These are phyloP conservation scores for Sciurus carolinensis DNA, from an alignment of 2,797 vertebrate species.

Conservation along the genomic window DNA sequence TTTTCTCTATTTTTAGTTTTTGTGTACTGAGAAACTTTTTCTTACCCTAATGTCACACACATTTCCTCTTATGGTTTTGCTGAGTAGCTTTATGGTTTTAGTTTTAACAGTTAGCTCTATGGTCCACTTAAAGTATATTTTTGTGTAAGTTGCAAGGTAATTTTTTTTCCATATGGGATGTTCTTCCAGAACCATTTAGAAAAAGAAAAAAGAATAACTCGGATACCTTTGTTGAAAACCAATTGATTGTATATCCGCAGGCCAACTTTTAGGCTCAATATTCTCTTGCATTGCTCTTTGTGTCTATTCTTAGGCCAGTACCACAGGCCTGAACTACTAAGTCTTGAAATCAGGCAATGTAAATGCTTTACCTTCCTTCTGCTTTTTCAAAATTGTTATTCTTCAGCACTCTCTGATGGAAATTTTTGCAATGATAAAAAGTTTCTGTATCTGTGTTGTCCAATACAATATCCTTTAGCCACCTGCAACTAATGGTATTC, in stretches of 20 bases:
- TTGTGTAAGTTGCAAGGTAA: not conserved
- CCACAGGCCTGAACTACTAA: not conserved
- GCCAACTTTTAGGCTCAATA: not conserved
- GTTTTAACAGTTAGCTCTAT: not conserved
- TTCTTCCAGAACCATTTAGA: not conserved
- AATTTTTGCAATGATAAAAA: not conserved
- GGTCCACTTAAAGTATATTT: not conserved
- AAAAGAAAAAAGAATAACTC: not conserved
- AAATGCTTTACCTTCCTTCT: not conserved
- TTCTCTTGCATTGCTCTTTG: not conserved
- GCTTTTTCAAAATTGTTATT: not conserved
- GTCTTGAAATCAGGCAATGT: not conserved
- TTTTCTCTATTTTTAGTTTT: not conserved
- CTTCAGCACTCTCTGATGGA: not conserved
- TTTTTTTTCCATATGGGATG: not conserved
- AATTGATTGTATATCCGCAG: not conserved
- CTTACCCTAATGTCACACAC: not conserved
- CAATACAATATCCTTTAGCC: too few relatives aligned
- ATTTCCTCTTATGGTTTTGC: not conserved
- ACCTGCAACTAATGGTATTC: not conserved
- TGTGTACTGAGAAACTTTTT: not conserved
- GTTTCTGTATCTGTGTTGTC: not conserved
- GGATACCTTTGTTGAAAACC: not conserved
- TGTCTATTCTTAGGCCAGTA: not conserved
- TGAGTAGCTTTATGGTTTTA: not conserved